Conservation (phyloP, 2,113 vertebrate genomes). For the Phalacrocorax pelagicus region DNA sequence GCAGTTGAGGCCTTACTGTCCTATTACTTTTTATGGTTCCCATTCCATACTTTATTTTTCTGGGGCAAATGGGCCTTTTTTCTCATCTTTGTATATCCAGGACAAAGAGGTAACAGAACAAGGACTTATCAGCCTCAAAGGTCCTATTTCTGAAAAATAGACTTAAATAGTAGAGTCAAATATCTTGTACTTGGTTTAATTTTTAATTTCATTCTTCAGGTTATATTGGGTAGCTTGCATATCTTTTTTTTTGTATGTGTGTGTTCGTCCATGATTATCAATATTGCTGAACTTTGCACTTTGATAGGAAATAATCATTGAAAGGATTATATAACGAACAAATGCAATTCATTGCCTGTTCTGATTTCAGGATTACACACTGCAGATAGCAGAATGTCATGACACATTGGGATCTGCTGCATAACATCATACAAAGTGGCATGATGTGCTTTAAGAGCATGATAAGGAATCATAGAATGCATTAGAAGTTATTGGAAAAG, state of each 20-base stretch:
- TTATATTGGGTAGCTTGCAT: not conserved
- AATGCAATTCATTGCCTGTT: not conserved
- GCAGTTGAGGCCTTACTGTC: not conserved
- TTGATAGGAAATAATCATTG: not conserved
- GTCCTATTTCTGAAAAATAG: not conserved
- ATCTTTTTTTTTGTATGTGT: not conserved
- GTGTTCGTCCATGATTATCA: not conserved
- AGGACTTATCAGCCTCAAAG: not conserved
- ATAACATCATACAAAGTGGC: not conserved
- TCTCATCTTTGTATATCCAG: not conserved
- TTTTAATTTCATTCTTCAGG: not conserved
- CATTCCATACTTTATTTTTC: not conserved
- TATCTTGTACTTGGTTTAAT: not conserved
- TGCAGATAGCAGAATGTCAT: not conserved
- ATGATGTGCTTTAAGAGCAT: not conserved
- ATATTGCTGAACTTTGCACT: not conserved
- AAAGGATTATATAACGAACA: not conserved
- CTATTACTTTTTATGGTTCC: not conserved
- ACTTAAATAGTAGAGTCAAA: not conserved
- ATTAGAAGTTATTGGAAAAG: not conserved
- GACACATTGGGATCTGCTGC: not conserved
- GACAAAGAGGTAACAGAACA: not conserved
- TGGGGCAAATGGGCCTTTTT: not conserved
- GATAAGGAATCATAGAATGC: not conserved
- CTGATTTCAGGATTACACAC: not conserved